phyloP scores from a whole-genome alignment of 2,888 invertebrate genomes.

The Heteromyza rotundicornis region DNA sequence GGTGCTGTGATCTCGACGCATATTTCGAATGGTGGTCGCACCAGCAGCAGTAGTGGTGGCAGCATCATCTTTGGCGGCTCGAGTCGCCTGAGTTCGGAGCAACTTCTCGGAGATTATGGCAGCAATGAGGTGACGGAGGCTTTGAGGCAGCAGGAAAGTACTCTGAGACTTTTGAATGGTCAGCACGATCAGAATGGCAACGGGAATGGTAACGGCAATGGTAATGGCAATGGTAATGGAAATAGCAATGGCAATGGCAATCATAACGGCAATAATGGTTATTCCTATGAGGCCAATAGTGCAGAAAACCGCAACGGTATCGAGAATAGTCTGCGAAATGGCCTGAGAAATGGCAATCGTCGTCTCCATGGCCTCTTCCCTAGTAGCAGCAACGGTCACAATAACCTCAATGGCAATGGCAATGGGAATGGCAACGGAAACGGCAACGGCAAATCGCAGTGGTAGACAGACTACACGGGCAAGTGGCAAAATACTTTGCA shows the following conservation, averaged over 20 bases:
- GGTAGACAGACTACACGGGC: slow-evolving; percentile 28
- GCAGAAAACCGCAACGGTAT: slow-evolving; percentile 17
- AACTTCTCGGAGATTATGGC: slow-evolving; percentile 35
- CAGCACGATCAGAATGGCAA: slow-evolving; percentile 13
- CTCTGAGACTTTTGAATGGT: slow-evolving; percentile 14
- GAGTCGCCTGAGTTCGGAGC: background rate
- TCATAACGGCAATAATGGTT: slow-evolving; percentile 2
- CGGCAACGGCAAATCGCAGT: slow-evolving; percentile 29
- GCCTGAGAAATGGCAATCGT: slow-evolving; percentile 4
- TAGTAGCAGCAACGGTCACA: slow-evolving; percentile 25
- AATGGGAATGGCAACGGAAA: slow-evolving; percentile 25
- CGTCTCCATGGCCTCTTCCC: background rate
- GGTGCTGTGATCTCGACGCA: slow-evolving; percentile 34
- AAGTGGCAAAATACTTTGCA: too few species aligned
- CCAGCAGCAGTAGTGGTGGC: slow-evolving; percentile 25
- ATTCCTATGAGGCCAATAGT: background rate
- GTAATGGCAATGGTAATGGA: slow-evolving; percentile 17
- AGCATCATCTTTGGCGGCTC: slow-evolving; percentile 35
- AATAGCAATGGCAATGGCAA: slow-evolving; percentile 15
- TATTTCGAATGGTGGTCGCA: slow-evolving; percentile 37
- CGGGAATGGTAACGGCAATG: slow-evolving; percentile 17
- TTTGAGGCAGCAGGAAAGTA: slow-evolving; percentile 8
- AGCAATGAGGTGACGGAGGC: background rate
- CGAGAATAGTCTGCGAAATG: slow-evolving; percentile 8
- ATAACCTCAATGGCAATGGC: slow-evolving; percentile 26